Evolutionary conservation across 2,888 invertebrate genomes (phyloP).

Genomic region (Conchocele bisecta): DNA sequence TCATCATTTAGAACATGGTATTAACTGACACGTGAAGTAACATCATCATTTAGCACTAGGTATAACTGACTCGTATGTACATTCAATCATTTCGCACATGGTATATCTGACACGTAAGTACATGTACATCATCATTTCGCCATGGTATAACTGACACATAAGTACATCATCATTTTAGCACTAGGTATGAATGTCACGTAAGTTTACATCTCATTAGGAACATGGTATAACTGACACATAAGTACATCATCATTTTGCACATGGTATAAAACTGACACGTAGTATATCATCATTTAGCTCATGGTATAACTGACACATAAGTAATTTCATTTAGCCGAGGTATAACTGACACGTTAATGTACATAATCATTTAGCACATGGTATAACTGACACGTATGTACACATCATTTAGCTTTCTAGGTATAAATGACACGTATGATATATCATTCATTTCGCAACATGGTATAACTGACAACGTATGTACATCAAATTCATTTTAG

Average conservation of each 20-base stretch:
- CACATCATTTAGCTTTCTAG: not conserved
- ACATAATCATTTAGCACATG: too few species aligned
- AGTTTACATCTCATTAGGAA: not conserved
- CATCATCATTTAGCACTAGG: not conserved
- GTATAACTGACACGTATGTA: too few species aligned
- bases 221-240: not conserved
- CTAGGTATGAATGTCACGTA: not conserved
- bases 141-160: not conserved
- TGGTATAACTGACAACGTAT: not conserved
- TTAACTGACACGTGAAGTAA: slow-evolving; percentile 90
- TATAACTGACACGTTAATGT: too few species aligned
- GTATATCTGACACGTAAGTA: not conserved
- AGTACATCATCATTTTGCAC: too few species aligned
- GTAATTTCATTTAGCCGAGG: slow-evolving; percentile 98
- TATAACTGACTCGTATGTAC: not conserved
- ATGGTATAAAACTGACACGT: too few species aligned
- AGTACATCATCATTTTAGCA: too few species aligned
- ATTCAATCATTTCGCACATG: not conserved
- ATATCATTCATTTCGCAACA: too few species aligned
- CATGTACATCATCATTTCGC: not conserved
- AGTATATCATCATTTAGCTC: too few species aligned
- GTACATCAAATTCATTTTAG: too few species aligned
- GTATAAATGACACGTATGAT: not conserved
- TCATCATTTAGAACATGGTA: slow-evolving; percentile 96
- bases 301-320: too few species aligned